Conservation (phyloP, 2,888 invertebrate genomes). For the Drosophila melanosoma region DNA sequence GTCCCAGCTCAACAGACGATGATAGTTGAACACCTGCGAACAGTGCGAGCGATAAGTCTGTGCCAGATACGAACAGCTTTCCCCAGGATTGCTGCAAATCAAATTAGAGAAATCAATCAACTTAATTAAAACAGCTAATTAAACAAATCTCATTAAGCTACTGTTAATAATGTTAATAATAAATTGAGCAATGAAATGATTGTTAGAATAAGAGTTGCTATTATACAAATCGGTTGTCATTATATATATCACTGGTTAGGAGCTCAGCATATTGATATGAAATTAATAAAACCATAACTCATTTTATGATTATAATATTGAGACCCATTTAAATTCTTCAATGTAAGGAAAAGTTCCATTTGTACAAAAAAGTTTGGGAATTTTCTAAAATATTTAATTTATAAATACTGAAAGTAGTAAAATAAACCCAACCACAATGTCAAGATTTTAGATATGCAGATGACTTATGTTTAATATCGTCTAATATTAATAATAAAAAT, state of each 20-base stretch:
- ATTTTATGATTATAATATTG: too few species aligned
- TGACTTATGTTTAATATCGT: background rate
- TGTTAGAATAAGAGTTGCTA: background rate
- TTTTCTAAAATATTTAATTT: too few species aligned
- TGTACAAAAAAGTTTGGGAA: too few species aligned
- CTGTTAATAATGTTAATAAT: background rate
- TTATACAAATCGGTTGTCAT: background rate
- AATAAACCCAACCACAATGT: too few species aligned
- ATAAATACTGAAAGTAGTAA: too few species aligned
- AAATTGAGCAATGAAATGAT: background rate
- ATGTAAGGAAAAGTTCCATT: too few species aligned
- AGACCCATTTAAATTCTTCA: too few species aligned
- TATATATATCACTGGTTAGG: background rate
- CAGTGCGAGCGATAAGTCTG: constrained; percentile 93
- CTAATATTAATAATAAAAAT: background rate
- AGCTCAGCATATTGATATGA: background rate
- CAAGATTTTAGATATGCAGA: background rate
- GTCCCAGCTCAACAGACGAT: constrained; percentile 93
- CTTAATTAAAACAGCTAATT: background rate
- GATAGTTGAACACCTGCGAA: constrained; percentile 93
- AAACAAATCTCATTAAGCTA: background rate
- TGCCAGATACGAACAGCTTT: constrained; percentile 91
- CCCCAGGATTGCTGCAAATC: constrained; percentile 88
- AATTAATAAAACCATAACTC: too few species aligned
- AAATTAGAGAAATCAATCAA: constrained; percentile 49